Conservation (phyloP, 1,140 invertebrate genomes). For the Bombus turneri region DNA sequence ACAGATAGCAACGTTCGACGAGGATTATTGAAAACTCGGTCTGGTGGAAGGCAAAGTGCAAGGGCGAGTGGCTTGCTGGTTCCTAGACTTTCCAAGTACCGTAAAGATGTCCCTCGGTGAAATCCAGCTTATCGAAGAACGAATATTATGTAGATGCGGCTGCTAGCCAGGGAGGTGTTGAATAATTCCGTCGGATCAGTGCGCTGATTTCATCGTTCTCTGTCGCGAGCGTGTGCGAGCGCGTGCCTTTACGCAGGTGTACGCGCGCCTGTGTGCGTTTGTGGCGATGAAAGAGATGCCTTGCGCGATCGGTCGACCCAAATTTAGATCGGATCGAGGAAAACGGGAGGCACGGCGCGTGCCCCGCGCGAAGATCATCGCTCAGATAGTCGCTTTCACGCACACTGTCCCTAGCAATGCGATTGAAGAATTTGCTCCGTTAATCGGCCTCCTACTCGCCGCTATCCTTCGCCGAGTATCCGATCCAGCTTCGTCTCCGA, state of each 20-base stretch:
- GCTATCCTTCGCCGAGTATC: too few species aligned
- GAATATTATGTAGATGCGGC: conserved; percentile 54
- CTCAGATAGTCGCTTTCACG: conserved; percentile 22
- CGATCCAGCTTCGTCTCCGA: background rate
- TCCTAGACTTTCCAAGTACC: background rate
- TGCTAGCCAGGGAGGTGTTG: conserved; percentile 52
- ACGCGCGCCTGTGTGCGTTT: background rate
- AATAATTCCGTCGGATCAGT: conserved; percentile 63
- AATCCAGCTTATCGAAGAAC: conserved; percentile 42
- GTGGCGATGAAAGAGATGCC: conserved; percentile 51
- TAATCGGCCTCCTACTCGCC: background rate
- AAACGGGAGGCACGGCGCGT: conserved; percentile 59
- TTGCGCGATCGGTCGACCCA: conserved; percentile 55
- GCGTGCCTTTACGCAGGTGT: background rate
- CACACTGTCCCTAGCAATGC: background rate
- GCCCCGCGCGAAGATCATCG: conserved; percentile 52
- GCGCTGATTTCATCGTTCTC: conserved; percentile 27
- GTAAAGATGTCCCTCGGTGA: conserved; percentile 20
- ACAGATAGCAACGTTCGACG: too few species aligned
- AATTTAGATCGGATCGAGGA: conserved; percentile 68
- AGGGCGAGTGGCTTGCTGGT: background rate
- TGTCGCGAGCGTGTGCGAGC: conserved; percentile 34
- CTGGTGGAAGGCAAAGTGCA: background rate
- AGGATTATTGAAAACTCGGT: too few species aligned
- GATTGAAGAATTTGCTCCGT: background rate